phyloP scores from a whole-genome alignment of 1,140 invertebrate genomes.

The Bicyclus anynana region DNA sequence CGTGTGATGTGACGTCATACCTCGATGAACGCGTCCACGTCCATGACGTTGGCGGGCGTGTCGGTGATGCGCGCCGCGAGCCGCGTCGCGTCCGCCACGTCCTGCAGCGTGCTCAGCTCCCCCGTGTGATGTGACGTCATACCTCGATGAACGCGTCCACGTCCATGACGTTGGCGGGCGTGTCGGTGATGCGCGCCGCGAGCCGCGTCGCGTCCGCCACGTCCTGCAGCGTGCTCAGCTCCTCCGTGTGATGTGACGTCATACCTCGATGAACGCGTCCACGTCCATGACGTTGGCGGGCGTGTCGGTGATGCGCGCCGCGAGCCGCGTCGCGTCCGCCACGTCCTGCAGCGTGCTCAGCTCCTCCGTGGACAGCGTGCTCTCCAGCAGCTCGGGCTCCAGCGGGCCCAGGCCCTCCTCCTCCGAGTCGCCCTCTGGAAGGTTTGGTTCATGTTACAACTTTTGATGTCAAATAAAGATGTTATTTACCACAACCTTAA shows the following conservation, averaged over 20 bases:
- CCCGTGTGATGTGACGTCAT: no score
- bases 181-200: slow-evolving; percentile 90
- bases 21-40: no score
- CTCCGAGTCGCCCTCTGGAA: slow-evolving; percentile 47
- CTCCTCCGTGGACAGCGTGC: slow-evolving; percentile 78
- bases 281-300: slow-evolving; percentile 93
- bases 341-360: slow-evolving; percentile 80
- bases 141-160: slow-evolving; percentile 88
- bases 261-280: slow-evolving; percentile 86
- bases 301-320: slow-evolving; percentile 89
- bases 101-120: no score
- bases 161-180: slow-evolving; percentile 91
- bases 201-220: slow-evolving; percentile 82
- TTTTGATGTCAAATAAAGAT: no score
- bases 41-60: no score
- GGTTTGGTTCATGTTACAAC: no score
- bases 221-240: no score
- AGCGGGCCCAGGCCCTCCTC: slow-evolving; percentile 33
- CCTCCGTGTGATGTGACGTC: no score
- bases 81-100: no score
- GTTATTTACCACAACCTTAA: no score
- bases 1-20: no score
- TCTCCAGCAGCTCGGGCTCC: slow-evolving; percentile 36
- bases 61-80: no score
- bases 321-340: slow-evolving; percentile 82